Percentiles rank a stretch among this genome's conserved stretches.
phyloP scores from a whole-genome alignment of 2,888 invertebrate genomes.

The Scaeva pyrastri region DNA sequence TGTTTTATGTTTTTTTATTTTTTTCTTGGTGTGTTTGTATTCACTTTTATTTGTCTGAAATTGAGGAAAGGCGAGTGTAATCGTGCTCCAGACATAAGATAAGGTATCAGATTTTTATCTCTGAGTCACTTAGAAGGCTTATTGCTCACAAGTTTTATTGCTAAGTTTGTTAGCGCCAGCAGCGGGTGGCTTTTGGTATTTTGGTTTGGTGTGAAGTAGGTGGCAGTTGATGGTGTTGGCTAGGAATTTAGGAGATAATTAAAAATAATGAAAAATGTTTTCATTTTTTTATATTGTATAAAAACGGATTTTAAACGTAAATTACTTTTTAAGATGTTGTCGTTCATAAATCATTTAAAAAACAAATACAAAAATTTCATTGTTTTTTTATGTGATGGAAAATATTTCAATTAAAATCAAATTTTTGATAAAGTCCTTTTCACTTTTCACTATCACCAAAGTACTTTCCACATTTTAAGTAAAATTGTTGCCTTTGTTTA shows the following conservation, averaged over 20 bases:
- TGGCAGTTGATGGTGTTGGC: no score
- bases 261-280: background rate
- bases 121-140: conserved; percentile 38
- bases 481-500: no score
- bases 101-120: conserved; percentile 34
- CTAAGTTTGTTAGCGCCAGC: background rate
- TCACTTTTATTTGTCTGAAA: background rate
- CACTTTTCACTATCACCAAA: no score
- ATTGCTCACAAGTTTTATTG: conserved; percentile 30
- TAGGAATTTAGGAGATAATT: background rate
- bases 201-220: no score
- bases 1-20: no score
- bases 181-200: background rate
- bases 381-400: background rate
- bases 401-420: background rate
- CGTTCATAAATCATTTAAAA: background rate
- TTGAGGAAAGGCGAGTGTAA: background rate
- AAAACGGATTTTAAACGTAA: background rate
- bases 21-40: background rate
- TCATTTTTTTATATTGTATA: background rate
- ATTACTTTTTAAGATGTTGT: background rate
- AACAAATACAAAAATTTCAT: background rate
- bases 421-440: no score
- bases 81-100: conserved; percentile 35
- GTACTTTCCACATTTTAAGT: no score